Evolutionary conservation across 2,797 vertebrate genomes (phyloP), one percentile per base, ranked within the genome.

Genomic region (Manis pentadactyla): DNA sequence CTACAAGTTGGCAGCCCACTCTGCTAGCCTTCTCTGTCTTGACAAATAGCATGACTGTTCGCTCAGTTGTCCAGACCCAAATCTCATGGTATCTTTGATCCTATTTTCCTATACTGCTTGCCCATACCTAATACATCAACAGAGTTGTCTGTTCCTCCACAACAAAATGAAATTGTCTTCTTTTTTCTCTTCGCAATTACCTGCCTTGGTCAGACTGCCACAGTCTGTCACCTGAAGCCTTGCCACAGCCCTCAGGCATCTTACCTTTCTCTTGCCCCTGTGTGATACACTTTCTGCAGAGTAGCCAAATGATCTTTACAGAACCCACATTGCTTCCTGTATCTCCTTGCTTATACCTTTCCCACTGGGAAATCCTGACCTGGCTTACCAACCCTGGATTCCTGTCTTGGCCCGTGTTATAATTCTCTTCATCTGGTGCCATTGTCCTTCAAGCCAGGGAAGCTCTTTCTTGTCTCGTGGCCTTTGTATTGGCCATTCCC

Each of bases 271-370:
- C 77, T 55, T 23, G 13, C 73, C 59, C 31, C 69, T 78, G 46
- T 46, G 13, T 37, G 74, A 63, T 27, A 49, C 46, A 6, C 69
- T 77, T 78, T 74, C 46, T 68, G 63, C 73, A 78, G 53, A 68
- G 29, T 1, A 84, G 51, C 68, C 53, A 63, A 68, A 69, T 34
- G 39, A 59, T 94, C 57, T 78, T 74, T 83, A 53, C 55, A 82
- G 81, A 87, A 79, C 69, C 46, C 29, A 77, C 29, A 25, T 68
- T 68, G 59, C 53, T 78, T 91, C 29, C 14, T 25, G 46, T 75
- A 55, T 90, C 57, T 87, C 51, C 25, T 63, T 79, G 53, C 49
- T 79, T 57, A 73, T 73, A 82, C 78, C 31, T 85, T 95, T 87
- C 39, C 31, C 12, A 4, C 29, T 63, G 74, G 63, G 27, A 73